Base-by-base conservation (phyloP, 2,888 invertebrate species). In the Disparrhopalites patrizii region DNA sequence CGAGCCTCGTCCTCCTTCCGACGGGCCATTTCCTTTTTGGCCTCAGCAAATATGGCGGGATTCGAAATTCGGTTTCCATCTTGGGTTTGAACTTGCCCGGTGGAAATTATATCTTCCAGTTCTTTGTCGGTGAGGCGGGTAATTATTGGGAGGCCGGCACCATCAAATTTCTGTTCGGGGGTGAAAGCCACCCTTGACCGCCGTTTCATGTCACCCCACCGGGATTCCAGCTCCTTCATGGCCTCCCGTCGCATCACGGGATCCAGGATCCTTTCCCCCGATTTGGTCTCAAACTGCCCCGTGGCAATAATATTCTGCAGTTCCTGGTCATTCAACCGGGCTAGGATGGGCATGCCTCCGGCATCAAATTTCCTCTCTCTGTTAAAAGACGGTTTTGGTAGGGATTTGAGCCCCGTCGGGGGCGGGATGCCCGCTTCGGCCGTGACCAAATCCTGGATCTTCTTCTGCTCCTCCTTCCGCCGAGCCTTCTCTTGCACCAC, bases 111-210 rank as follows among this genome's bases (percentile, higher is more conserved):
- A 15, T 25, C 10, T n/a, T 36, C 28, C 7, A 58, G 2, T 33
- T 61, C 60, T 1, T 31, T 18, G 1, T 28, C 28, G 7, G 15
- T 15, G 3, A 61, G 33, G 15, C 43, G 28, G n/a, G 18, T 15
- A 3, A 61, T 15, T 13, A 61, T 61, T 27, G 50, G 60, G 18
- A 20, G 25, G 1, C 50, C 50, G 1, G 1, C 10, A n/a, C n/a
- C n/a, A 33, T 61, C 60, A 4, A 28, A 50, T 20, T 61, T 61
- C 33, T 50, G 40, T 15, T 38, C 1, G 8, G 20, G 57, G n/a
- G n/a, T n/a, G n/a, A n/a, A n/a, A n/a, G n/a, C n/a, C n/a, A n/a
- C n/a, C n/a, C n/a, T n/a, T n/a, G n/a, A n/a, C n/a, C n/a, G n/a
- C n/a, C n/a, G n/a, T n/a, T n/a, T n/a, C n/a, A n/a, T n/a, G n/a